phyloP scores from a whole-genome alignment of 2,113 vertebrate species.

The Serilophus lunatus region DNA sequence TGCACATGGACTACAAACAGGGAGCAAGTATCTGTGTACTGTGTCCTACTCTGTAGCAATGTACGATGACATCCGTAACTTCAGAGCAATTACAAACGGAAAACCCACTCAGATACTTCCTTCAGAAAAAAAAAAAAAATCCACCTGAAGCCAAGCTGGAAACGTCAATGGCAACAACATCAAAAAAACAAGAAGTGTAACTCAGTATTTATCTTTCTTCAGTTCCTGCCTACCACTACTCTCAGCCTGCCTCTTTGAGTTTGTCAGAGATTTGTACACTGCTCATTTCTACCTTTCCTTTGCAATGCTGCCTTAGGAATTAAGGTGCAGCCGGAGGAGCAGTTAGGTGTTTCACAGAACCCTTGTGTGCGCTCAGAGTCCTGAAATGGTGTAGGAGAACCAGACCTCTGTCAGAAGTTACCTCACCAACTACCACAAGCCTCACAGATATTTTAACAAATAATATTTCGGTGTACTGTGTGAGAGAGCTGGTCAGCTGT shows the following conservation, averaged over 20 bases:
- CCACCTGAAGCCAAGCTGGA: not conserved
- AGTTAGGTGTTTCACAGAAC: not conserved
- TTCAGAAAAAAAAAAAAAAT: not conserved
- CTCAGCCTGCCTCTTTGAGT: not conserved
- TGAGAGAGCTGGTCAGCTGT: not conserved
- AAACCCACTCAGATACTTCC: not conserved
- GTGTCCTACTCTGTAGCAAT: not conserved
- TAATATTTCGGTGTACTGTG: not conserved
- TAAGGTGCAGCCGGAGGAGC: not conserved
- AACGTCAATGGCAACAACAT: not conserved
- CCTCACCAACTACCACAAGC: not conserved
- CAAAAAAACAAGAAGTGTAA: not conserved
- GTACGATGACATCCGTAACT: not conserved
- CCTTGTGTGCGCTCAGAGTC: rapidly evolving
- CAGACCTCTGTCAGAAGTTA: not conserved
- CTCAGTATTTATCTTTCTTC: not conserved
- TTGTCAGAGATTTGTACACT: not conserved
- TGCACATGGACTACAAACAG: not conserved
- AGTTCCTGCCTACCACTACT: not conserved
- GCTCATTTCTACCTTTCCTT: not conserved
- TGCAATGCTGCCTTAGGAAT: not conserved
- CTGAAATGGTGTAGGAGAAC: not conserved
- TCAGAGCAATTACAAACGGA: not conserved
- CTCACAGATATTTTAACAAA: not conserved
- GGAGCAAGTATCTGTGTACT: not conserved